Base-by-base conservation (phyloP, 2,888 invertebrate genomes). In the Dynastes tityus region DNA sequence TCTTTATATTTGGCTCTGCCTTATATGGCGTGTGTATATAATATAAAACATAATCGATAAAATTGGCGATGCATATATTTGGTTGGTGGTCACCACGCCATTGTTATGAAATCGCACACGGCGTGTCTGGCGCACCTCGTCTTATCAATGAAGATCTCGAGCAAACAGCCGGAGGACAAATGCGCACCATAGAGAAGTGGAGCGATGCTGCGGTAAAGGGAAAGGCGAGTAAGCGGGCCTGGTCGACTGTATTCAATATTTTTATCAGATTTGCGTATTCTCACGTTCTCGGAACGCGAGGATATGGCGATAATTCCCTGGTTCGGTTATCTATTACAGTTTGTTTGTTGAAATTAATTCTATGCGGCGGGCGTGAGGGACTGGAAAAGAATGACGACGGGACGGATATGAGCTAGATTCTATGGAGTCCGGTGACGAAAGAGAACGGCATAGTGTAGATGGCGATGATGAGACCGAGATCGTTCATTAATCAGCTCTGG, bases 191-290 rank as follows among this genome's bases (percentile, higher is more conserved):
- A 58, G 55, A 61, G 73, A 74, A 74, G 73, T 74, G 63, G 73
- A 74, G 73, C 73, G 61, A 74, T 55, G 73, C 45, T 61, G 77
- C 78, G 73, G 73, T 74, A 74, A 74, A 74, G 61, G 73, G 73
- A 74, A 40, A 61, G 73, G 73, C 73, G 61, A 40, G 73, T 77
- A 80, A 65, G 71, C 79, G 73, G 76, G 79, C 80, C 81, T 74
- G 73, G 73, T 61, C 81, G 82, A 84, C 83, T 83, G 86, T 85
- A 86, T 87, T 86, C 85, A 85, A 86, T 85, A 86, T 87, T 87
- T 87, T 87, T 88, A 88, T 88, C 88, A 88, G 88, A 88, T 88
- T 88, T 84, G 88, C 87, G 87, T 87, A 88, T 88, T 88, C 88
- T 88, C 88, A 88, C 88, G 88, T 88, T 88, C 86, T 85, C 85